Conservation (phyloP, 2,113 vertebrate species). For the Agelaius phoeniceus region DNA sequence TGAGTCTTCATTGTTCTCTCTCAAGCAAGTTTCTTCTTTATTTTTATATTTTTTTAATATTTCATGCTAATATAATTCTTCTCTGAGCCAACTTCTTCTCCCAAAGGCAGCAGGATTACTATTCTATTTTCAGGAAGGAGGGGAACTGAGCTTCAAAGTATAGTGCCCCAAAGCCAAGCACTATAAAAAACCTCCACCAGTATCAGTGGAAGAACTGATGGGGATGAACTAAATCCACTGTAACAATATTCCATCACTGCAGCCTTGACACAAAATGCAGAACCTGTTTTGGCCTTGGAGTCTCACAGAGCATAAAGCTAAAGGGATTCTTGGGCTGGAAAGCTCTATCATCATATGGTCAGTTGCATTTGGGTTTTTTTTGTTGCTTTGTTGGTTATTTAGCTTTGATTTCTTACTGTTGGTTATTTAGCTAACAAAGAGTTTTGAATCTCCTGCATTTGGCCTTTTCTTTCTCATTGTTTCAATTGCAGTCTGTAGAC, state of each 20-base stretch:
- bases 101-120: not conserved
- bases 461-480: not conserved
- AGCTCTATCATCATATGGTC: not conserved
- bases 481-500: not conserved
- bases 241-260: not conserved
- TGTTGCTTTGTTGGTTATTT: not conserved
- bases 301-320: not conserved
- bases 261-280: not conserved
- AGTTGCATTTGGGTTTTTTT: not conserved
- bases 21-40: not conserved
- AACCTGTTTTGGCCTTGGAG: not conserved
- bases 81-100: not conserved
- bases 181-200: not conserved
- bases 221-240: not conserved
- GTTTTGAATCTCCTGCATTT: not conserved
- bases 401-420: not conserved
- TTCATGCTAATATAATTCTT: not conserved
- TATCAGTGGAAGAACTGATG: not conserved
- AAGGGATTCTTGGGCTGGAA: not conserved
- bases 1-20: not conserved
- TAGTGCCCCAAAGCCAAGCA: not conserved
- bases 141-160: not conserved
- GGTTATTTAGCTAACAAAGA: not conserved
- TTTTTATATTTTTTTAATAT: not conserved
- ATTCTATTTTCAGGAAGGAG: not conserved